Base-by-base conservation (phyloP, 2,797 vertebrate species). In the Etheostoma nigrum region DNA sequence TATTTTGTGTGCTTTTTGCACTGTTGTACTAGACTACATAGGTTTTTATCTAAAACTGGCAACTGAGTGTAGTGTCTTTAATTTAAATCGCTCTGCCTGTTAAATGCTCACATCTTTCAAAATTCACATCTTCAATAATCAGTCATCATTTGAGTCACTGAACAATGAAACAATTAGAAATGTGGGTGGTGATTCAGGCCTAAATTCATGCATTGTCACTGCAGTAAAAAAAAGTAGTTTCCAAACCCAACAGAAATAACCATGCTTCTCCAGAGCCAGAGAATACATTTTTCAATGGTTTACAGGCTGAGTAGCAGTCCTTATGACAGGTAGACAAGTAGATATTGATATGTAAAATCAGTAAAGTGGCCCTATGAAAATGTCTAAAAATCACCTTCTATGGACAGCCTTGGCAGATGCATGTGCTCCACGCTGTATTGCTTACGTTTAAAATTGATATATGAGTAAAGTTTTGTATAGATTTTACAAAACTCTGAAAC, bases 151-250 rank as follows among this genome's bases (percentile, higher is more conserved):
- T 48, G 40, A 65, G 18, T 68, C 25, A 7, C 42, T 33, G 69
- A 48, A 42, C 23, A n/a, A 74, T 44, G 42, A 44, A 5, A 44
- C 13, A 44, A 51, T 65, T 53, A 57, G 21, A 48, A 52, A 42
- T 49, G 30, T 54, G 44, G 10, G 57, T 19, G 19, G 18, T 42
- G 44, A 45, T 59, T 51, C 60, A 52, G 19, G 60, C 23, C n/a
- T 51, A 27, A 36, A 61, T 60, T 65, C 25, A 44, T 16, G 54
- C 12, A 65, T 47, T 66, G 21, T 52, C 40, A 23, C n/a, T 25
- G 48, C 23, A 13, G 11, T 15, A 14, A 16, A 21, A 51, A 25
- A 6, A 27, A 47, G 14, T 16, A 15, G 4, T 49, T 48, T 66
- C 27, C 8, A 18, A 68, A n/a, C 19, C 27, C 12, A 18, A 13